phyloP scores from a whole-genome alignment of 2,797 vertebrate species.

The Phalloptychus januarius region DNA sequence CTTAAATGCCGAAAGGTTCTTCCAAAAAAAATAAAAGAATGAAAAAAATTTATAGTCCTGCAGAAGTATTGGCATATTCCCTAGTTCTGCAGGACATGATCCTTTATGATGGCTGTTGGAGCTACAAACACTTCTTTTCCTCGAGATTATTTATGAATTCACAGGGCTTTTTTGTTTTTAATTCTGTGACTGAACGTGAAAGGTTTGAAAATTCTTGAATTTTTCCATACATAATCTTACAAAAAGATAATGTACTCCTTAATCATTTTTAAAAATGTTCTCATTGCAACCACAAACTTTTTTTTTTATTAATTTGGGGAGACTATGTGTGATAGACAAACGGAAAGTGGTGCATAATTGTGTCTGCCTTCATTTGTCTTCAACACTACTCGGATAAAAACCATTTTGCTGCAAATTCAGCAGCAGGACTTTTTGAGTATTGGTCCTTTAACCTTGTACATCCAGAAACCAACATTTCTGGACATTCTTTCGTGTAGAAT shows the following conservation, averaged over 20 bases:
- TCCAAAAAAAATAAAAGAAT: background rate
- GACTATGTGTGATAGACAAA: background rate
- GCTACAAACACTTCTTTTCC: background rate
- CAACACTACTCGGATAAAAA: background rate
- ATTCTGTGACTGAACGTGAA: background rate
- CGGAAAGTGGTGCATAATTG: background rate
- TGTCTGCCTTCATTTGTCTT: background rate
- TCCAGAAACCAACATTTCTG: background rate
- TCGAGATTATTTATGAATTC: background rate
- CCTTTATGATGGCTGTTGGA: background rate
- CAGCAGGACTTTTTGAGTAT: background rate
- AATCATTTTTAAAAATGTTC: background rate
- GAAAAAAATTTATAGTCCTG: background rate
- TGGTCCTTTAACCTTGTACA: background rate
- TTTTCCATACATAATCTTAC: background rate
- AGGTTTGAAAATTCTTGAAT: background rate
- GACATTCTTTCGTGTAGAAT: background rate
- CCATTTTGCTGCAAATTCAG: background rate
- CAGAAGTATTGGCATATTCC: background rate
- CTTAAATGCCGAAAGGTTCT: constrained; percentile 10
- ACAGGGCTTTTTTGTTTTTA: background rate
- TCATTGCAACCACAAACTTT: background rate
- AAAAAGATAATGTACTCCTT: background rate
- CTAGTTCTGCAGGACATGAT: background rate
- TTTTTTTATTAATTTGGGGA: background rate